These are phyloP conservation scores for Mus spicilegus DNA, from an alignment of 2,113 vertebrate species.

Conservation along the genomic window DNA sequence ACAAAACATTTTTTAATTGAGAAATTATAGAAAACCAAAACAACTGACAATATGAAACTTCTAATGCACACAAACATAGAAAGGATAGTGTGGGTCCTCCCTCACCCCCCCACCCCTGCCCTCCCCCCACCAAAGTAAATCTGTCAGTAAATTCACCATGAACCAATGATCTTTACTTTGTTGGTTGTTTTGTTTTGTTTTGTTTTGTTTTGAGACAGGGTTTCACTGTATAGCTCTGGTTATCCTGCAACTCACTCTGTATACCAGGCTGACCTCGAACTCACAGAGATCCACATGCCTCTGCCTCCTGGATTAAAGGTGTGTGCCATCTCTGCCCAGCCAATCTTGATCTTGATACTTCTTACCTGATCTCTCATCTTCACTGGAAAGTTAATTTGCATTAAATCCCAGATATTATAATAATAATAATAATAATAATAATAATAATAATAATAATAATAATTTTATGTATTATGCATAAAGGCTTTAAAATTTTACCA, in stretches of 20 bases:
- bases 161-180: neutral
- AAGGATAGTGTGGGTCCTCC: neutral
- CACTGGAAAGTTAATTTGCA: neutral
- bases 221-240: neutral
- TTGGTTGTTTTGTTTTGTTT: neutral
- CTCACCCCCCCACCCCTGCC: no score
- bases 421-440: no score
- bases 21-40: neutral
- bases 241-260: neutral
- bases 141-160: neutral
- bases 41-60: neutral
- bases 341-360: neutral
- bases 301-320: neutral
- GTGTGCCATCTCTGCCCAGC: neutral
- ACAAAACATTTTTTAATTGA: neutral
- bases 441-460: no score
- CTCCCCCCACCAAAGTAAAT: rapidly evolving
- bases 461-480: conserved; percentile 11
- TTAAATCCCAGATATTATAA: conserved; percentile 36
- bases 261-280: neutral
- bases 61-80: neutral
- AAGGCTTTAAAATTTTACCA: neutral
- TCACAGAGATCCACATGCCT: neutral
- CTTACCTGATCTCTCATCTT: neutral
- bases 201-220: neutral